These are phyloP conservation scores for Phalacrocorax carbo DNA, from an alignment of 2,113 vertebrate species.

Conservation along the genomic window DNA sequence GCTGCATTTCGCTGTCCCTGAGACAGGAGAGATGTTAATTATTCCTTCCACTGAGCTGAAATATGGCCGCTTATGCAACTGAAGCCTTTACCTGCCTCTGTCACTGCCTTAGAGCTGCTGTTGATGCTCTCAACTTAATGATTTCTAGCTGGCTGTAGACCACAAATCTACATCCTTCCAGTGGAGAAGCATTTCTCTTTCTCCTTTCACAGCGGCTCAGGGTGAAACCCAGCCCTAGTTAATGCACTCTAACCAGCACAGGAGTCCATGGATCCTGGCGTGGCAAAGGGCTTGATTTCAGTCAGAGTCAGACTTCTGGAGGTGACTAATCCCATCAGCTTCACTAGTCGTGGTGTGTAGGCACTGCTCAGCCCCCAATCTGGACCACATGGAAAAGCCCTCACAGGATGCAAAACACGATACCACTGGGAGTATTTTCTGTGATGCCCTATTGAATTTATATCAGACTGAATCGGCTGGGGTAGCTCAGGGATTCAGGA, in stretches of 20 bases:
- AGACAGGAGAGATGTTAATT: not conserved
- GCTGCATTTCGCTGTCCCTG: not conserved
- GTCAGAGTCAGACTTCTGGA: not conserved
- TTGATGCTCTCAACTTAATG: not conserved
- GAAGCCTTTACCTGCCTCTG: not conserved
- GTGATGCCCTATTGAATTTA: not conserved
- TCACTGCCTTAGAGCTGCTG: not conserved
- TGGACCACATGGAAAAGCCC: not conserved
- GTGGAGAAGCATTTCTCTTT: not conserved
- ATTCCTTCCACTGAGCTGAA: not conserved
- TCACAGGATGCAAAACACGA: not conserved
- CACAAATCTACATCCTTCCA: not conserved
- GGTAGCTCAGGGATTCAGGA: not conserved
- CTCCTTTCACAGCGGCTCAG: not conserved
- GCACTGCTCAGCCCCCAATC: not conserved
- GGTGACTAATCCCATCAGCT: not conserved
- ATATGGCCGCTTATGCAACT: not conserved
- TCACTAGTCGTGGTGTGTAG: fast-evolving
- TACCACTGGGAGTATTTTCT: not conserved
- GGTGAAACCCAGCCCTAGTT: not conserved
- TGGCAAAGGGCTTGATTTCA: not conserved
- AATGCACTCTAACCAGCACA: not conserved
- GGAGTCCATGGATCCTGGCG: not conserved
- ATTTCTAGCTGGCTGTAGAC: not conserved
- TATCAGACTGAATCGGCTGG: not conserved